These are phyloP conservation scores for Adineta ricciae DNA, from an alignment of 2,888 invertebrate species.

Conservation along the genomic window DNA sequence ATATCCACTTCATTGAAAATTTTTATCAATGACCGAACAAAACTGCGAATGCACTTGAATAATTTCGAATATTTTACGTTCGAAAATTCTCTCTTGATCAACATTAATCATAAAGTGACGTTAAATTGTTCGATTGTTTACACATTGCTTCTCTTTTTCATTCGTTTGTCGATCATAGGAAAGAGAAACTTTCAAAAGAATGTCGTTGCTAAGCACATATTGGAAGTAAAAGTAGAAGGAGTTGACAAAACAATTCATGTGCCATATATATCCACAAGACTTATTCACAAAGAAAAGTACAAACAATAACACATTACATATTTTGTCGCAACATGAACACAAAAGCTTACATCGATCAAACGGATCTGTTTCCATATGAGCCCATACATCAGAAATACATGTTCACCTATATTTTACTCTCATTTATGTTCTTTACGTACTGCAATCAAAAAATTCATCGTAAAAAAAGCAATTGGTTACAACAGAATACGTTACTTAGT, in stretches of 20 bases:
- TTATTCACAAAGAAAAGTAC: background rate
- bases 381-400: background rate
- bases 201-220: background rate
- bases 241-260: background rate
- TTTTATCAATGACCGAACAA: too few species aligned
- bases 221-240: background rate
- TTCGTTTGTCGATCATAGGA: background rate
- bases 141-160: background rate
- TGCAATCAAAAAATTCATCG: background rate
- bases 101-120: too few species aligned
- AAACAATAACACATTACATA: background rate
- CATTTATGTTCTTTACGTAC: background rate
- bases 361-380: background rate
- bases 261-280: background rate
- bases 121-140: too few species aligned
- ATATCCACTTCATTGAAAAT: too few species aligned
- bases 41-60: too few species aligned
- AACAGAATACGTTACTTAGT: background rate
- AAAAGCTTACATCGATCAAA: background rate
- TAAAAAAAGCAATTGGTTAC: background rate
- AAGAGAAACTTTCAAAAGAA: background rate
- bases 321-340: background rate
- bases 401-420: background rate
- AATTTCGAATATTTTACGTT: too few species aligned
- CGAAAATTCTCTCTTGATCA: too few species aligned